Evolutionary conservation across 2,888 invertebrate species (phyloP).

Genomic region (Spisula subtruncata): DNA sequence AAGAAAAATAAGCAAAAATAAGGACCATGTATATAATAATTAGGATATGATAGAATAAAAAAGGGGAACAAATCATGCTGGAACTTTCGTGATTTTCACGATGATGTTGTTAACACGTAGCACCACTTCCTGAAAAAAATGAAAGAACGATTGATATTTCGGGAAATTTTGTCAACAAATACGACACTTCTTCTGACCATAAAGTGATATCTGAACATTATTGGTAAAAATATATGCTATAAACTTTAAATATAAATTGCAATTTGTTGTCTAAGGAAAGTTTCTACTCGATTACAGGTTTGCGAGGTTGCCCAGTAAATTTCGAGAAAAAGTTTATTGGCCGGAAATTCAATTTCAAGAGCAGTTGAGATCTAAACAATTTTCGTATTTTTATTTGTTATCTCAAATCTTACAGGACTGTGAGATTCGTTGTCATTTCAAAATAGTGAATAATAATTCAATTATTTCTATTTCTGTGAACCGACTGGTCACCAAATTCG

Average conservation of each 20-base stretch:
- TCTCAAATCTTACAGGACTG: too few species aligned
- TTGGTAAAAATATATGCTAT: neutral
- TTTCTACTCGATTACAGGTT: neutral
- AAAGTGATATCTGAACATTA: neutral
- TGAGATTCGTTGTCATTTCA: too few species aligned
- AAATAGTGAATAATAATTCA: too few species aligned
- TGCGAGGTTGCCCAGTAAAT: neutral
- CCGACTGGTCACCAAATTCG: too few species aligned
- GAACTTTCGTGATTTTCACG: neutral
- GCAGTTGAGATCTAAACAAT: too few species aligned
- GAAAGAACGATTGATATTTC: slow-evolving; percentile 10
- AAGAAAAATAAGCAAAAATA: too few species aligned
- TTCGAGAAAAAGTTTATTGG: slow-evolving; percentile 18
- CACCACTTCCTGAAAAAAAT: slow-evolving; percentile 52
- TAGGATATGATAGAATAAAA: neutral
- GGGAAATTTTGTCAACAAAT: neutral
- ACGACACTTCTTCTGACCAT: neutral
- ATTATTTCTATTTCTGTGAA: too few species aligned
- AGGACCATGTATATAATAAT: too few species aligned
- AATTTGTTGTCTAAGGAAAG: neutral
- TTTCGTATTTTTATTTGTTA: too few species aligned
- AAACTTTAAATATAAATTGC: neutral
- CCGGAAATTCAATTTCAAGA: neutral
- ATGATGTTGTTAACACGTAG: neutral
- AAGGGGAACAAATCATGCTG: neutral